Conservation (phyloP, 2,113 vertebrate species). For the Coptodon rendalli region DNA sequence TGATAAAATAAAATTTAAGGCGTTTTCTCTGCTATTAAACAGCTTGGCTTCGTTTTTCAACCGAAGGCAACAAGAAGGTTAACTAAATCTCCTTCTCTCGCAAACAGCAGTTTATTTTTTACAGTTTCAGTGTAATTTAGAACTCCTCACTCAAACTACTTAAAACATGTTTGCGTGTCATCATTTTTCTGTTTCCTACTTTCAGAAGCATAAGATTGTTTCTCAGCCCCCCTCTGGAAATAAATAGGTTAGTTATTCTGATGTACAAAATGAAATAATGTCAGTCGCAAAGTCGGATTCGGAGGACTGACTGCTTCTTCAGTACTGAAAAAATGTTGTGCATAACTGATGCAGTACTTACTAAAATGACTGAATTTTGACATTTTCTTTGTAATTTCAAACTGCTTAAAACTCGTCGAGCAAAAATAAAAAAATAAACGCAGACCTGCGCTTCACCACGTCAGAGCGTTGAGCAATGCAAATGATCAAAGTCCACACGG, state of each 20-base stretch:
- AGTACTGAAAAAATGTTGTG: neutral
- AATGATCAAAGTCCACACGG: slow-evolving; percentile 54
- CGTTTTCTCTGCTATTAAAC: neutral
- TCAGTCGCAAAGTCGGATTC: neutral
- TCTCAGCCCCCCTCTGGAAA: neutral
- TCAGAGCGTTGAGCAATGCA: neutral
- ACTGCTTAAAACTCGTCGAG: neutral
- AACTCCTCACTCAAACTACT: neutral
- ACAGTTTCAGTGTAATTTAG: neutral
- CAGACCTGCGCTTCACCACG: neutral
- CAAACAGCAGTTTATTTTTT: too few species aligned
- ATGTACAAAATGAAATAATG: neutral
- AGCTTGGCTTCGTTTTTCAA: neutral
- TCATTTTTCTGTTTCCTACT: neutral
- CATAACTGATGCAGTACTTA: neutral
- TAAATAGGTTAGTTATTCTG: neutral
- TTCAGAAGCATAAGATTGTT: neutral
- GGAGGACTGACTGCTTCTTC: neutral
- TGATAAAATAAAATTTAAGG: neutral
- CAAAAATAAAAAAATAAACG: neutral
- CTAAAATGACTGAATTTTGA: neutral
- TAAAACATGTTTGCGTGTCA: neutral
- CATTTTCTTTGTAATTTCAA: neutral
- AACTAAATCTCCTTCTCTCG: neutral
- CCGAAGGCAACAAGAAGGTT: neutral